phyloP scores from a whole-genome alignment of 1,140 invertebrate species.

The Anoplophora glabripennis region DNA sequence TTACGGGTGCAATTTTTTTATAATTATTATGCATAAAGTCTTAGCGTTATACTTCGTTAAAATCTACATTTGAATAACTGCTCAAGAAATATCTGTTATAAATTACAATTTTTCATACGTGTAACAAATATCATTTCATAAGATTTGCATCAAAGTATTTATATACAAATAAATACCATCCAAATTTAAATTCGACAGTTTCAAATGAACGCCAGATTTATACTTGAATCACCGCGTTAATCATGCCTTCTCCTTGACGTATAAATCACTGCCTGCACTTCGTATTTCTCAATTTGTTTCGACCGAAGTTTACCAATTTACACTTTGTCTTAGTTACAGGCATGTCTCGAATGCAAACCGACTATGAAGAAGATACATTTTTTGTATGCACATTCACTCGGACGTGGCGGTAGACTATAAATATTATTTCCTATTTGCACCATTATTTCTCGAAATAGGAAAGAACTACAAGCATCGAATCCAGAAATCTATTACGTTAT shows the following conservation, averaged over 20 bases:
- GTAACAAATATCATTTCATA: neutral
- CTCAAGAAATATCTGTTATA: too few relatives aligned
- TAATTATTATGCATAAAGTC: too few relatives aligned
- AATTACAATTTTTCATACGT: neutral
- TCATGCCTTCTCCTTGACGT: slow-evolving; percentile 18
- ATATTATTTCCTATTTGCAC: too few relatives aligned
- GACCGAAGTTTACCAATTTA: slow-evolving; percentile 32
- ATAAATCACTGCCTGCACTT: slow-evolving; percentile 34
- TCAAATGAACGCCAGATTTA: slow-evolving; percentile 6
- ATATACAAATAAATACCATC: neutral
- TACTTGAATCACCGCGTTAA: slow-evolving; percentile 15
- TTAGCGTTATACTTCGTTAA: too few relatives aligned
- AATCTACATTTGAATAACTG: too few relatives aligned
- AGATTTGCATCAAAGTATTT: neutral
- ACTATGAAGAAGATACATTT: neutral
- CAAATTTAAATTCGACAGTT: neutral
- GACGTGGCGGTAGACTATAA: too few relatives aligned
- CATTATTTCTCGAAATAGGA: too few relatives aligned
- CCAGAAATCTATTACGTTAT: too few relatives aligned
- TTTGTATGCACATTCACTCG: neutral
- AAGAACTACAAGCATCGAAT: too few relatives aligned
- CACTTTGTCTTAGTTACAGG: slow-evolving; percentile 34
- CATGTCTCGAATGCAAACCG: slow-evolving; percentile 10
- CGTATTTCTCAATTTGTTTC: slow-evolving; percentile 37
- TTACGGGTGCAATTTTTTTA: too few relatives aligned